These are phyloP conservation scores for Dendrocopos noguchii DNA, from an alignment of 2,113 vertebrate genomes.

Conservation along the genomic window DNA sequence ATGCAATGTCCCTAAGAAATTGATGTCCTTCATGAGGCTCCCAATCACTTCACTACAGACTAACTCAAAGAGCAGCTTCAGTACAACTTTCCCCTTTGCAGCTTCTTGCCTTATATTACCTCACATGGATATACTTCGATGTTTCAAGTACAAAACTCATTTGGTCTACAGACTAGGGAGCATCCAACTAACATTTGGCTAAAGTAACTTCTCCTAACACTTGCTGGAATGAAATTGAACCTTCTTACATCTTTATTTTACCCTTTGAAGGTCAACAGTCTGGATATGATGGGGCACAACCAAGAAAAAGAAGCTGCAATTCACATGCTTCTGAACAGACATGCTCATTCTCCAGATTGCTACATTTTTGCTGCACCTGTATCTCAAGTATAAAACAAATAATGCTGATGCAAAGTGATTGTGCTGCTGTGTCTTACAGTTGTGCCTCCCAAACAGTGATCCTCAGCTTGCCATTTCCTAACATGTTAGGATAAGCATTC, in stretches of 20 bases:
- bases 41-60: background rate
- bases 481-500: background rate
- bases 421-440: background rate
- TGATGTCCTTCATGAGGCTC: background rate
- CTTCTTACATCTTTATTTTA: background rate
- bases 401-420: background rate
- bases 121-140: background rate
- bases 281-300: background rate
- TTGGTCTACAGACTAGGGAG: background rate
- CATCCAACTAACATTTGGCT: background rate
- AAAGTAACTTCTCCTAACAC: background rate
- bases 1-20: background rate
- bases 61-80: background rate
- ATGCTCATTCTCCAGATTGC: background rate
- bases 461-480: background rate
- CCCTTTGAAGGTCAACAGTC: background rate
- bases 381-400: background rate
- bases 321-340: background rate
- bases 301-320: background rate
- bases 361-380: background rate
- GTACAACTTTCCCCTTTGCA: background rate
- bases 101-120: background rate
- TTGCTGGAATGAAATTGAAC: background rate
- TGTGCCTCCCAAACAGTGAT: background rate
- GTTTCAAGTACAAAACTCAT: background rate